phyloP scores from a whole-genome alignment of 2,797 vertebrate species.

The Bucorvus abyssinicus region DNA sequence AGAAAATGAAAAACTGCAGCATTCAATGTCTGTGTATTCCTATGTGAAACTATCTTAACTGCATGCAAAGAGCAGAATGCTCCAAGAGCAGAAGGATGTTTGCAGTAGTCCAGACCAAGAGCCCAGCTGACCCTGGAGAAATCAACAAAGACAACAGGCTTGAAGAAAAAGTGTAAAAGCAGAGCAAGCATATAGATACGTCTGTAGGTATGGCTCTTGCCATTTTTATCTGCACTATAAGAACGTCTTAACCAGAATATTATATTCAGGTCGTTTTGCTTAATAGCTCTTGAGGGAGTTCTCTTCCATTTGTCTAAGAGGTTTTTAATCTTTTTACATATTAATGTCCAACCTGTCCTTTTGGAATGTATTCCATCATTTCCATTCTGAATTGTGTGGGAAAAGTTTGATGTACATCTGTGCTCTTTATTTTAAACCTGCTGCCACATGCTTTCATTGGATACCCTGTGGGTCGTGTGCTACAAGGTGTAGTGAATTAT shows the following conservation, averaged over 20 bases:
- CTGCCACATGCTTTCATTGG: background rate
- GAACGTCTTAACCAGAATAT: background rate
- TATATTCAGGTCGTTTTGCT: background rate
- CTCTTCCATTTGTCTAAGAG: conserved; percentile 14
- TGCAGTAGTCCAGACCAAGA: background rate
- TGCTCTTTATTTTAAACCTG: background rate
- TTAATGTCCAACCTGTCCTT: conserved; percentile 29
- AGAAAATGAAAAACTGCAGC: background rate
- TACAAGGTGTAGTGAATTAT: background rate
- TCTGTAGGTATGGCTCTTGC: background rate
- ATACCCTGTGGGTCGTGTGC: background rate
- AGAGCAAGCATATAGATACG: background rate
- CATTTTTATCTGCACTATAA: background rate
- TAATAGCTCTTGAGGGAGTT: conserved; percentile 22
- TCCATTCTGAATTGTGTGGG: background rate
- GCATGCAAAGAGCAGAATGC: background rate
- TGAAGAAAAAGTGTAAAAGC: background rate
- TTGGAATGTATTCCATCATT: conserved; percentile 8
- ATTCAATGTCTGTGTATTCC: background rate
- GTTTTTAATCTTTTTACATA: conserved; percentile 8
- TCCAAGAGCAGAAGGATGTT: background rate
- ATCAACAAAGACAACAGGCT: background rate
- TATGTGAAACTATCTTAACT: background rate
- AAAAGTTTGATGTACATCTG: background rate
- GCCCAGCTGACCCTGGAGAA: conserved; percentile 27